These are phyloP conservation scores for Physella acuta DNA, from an alignment of 1,140 invertebrate species.

Conservation along the genomic window DNA sequence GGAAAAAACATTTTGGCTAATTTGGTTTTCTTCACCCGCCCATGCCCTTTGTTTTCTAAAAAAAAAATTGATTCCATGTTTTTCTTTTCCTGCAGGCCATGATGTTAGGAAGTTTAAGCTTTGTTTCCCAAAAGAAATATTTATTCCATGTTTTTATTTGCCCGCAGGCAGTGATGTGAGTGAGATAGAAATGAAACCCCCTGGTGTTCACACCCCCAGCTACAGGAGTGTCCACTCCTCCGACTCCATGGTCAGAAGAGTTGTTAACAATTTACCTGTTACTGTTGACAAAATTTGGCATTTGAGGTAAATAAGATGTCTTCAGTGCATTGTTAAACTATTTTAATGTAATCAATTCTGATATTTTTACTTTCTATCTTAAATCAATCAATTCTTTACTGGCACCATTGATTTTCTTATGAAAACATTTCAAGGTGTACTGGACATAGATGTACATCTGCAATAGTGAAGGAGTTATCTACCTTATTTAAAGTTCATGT, in stretches of 20 bases:
- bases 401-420: too few relatives aligned
- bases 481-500: too few relatives aligned
- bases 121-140: not conserved
- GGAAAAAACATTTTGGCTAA: too few relatives aligned
- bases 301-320: constrained; percentile 38
- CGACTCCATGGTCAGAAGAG: constrained; percentile 17
- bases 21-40: too few relatives aligned
- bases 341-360: too few relatives aligned
- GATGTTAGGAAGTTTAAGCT: not conserved
- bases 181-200: constrained; percentile 3
- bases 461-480: too few relatives aligned
- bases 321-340: too few relatives aligned
- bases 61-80: not conserved
- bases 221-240: constrained; percentile 27
- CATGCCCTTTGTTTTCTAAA: not conserved
- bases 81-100: not conserved
- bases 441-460: too few relatives aligned
- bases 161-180: not conserved
- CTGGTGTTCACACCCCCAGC: not conserved
- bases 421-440: too few relatives aligned
- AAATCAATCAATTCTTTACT: too few relatives aligned
- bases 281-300: constrained; percentile 38
- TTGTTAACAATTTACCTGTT: constrained; percentile 31
- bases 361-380: too few relatives aligned
- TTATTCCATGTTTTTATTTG: not conserved